Percentiles rank a stretch among this genome's conserved stretches.
Evolutionary conservation across 2,113 vertebrate species (phyloP).

Genomic region (Leptocoma aspasia): DNA sequence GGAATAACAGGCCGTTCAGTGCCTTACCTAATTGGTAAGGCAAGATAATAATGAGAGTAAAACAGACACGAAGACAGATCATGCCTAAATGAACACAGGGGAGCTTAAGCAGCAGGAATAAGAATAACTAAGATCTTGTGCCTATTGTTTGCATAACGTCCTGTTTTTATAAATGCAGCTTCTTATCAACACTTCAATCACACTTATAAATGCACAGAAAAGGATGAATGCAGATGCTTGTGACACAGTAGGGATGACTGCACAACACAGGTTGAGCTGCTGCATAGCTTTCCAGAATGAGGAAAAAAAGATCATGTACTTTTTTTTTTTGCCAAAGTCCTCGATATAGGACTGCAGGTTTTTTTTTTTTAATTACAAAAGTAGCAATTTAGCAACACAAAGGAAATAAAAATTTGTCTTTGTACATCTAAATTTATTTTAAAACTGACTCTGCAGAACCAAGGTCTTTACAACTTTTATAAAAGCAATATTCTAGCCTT

Average conservation of each 20-base stretch:
- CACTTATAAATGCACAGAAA: neutral
- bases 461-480: slow-evolving; percentile 52
- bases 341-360: neutral
- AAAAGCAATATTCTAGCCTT: slow-evolving; percentile 67
- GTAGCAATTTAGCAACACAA: slow-evolving; percentile 57
- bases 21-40: neutral
- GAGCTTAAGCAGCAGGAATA: slow-evolving; percentile 47
- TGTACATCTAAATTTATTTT: slow-evolving; percentile 75
- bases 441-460: slow-evolving; percentile 55
- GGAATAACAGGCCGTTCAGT: neutral
- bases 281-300: neutral
- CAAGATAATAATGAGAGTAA: slow-evolving; percentile 36
- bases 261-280: neutral
- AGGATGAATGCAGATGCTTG: neutral
- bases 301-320: neutral
- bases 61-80: slow-evolving; percentile 23
- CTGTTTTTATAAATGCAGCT: slow-evolving; percentile 26
- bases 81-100: slow-evolving; percentile 43
- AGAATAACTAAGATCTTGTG: slow-evolving; percentile 14
- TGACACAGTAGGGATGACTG: neutral
- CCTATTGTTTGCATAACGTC: slow-evolving; percentile 2
- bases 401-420: slow-evolving; percentile 71
- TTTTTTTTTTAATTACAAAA: neutral
- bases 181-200: slow-evolving; percentile 27
- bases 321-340: neutral